A percentile compares a stretch with the other conserved stretches of the same genome.
Evolutionary conservation across 2,888 invertebrate species (phyloP).

Genomic region (Caradrina clavipalpis): DNA sequence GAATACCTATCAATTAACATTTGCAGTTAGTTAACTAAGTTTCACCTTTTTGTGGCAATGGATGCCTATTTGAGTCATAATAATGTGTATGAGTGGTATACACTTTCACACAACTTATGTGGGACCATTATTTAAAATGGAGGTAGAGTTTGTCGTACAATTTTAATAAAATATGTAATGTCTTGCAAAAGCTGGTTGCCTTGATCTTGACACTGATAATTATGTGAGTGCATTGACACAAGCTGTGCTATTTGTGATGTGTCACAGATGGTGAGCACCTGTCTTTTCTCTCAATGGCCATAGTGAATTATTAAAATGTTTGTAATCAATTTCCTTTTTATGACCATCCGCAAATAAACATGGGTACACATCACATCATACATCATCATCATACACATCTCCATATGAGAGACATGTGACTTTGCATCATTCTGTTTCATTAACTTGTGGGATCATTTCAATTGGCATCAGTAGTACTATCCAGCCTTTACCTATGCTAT

Average conservation of each 20-base stretch:
- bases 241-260: constrained; percentile 47
- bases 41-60: background rate
- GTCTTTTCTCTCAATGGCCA: constrained; percentile 46
- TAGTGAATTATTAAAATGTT: constrained; percentile 10
- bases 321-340: constrained; percentile 3
- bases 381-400: background rate
- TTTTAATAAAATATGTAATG: constrained; percentile 5
- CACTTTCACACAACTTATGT: constrained; percentile 1
- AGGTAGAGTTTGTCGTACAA: background rate
- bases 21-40: background rate
- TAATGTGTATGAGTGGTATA: background rate
- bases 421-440: constrained; percentile 1
- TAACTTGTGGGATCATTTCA: constrained; percentile 17
- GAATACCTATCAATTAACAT: background rate
- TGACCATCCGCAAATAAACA: background rate
- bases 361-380: too few species aligned
- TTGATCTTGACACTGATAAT: constrained; percentile 72
- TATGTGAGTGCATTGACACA: constrained; percentile 63
- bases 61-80: constrained; percentile 12
- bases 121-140: background rate
- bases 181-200: constrained; percentile 44
- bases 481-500: constrained; percentile 27
- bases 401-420: constrained; percentile 1
- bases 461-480: constrained; percentile 24
- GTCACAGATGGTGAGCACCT: constrained; percentile 56